Conservation (phyloP, 2,797 vertebrate species). For the Amphiprion clarkii region DNA sequence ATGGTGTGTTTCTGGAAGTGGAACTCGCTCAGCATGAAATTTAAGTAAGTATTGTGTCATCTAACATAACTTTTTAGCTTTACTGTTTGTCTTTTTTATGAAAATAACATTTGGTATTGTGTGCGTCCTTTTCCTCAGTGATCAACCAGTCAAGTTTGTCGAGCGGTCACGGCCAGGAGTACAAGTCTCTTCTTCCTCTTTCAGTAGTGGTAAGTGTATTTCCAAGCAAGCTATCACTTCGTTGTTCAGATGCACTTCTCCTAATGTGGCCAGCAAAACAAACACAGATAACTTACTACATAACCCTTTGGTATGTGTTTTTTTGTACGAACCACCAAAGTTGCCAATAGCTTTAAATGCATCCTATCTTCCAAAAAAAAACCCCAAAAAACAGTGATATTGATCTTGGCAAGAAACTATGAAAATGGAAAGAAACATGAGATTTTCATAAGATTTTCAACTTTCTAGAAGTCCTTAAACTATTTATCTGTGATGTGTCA, state of each 20-base stretch:
- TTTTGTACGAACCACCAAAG: neutral
- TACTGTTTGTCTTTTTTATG: neutral
- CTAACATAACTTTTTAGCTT: neutral
- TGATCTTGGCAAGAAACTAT: too few relatives aligned
- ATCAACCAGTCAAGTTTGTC: slow-evolving; percentile 95
- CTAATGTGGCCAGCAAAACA: neutral
- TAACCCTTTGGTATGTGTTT: neutral
- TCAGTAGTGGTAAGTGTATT: slow-evolving; percentile 91
- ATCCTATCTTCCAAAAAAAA: too few relatives aligned
- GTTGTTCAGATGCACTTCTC: slow-evolving; percentile 1
- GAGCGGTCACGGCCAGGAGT: slow-evolving; percentile 97
- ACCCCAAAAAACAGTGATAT: too few relatives aligned
- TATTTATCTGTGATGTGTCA: too few relatives aligned
- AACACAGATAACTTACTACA: neutral
- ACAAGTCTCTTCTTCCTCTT: slow-evolving; percentile 97
- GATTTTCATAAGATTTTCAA: too few relatives aligned
- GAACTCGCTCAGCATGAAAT: slow-evolving; percentile 94
- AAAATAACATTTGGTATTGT: slow-evolving; percentile 1
- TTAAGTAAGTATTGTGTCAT: slow-evolving; percentile 86
- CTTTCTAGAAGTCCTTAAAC: too few relatives aligned
- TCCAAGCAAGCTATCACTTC: neutral
- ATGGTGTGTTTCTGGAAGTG: slow-evolving; percentile 99
- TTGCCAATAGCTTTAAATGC: too few relatives aligned
- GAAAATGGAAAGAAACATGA: too few relatives aligned
- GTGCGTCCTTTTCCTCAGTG: slow-evolving; percentile 74